Percentiles rank a stretch among this genome's conserved stretches.
Evolutionary conservation across 2,113 vertebrate species (phyloP).

Genomic region (Geothlypis trichas): DNA sequence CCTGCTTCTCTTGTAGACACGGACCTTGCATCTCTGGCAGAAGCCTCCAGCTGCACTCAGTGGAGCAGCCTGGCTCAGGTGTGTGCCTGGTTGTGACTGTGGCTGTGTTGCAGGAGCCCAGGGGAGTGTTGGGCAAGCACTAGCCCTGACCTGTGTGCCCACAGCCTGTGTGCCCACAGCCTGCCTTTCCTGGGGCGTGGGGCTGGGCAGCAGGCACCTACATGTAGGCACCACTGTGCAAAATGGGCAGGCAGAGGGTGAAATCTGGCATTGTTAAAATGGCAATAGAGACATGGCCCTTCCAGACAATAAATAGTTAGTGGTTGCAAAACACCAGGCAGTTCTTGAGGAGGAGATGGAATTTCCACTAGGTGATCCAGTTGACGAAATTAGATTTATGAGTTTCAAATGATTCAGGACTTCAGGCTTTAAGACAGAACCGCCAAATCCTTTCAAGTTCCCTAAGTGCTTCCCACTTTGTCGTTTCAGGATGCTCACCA

Average conservation of each 20-base stretch:
- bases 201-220: neutral
- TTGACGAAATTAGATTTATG: neutral
- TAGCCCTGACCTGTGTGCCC: neutral
- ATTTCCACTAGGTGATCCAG: neutral
- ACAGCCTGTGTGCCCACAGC: neutral
- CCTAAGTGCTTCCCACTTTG: neutral
- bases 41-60: neutral
- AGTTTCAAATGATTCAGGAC: neutral
- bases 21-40: neutral
- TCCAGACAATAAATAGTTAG: neutral
- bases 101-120: fast-evolving
- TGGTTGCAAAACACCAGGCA: neutral
- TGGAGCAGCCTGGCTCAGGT: neutral
- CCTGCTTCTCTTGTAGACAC: neutral
- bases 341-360: neutral
- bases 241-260: neutral
- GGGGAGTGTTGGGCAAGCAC: fast-evolving
- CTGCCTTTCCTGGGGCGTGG: neutral
- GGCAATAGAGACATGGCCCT: neutral
- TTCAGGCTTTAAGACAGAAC: neutral
- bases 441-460: neutral
- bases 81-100: neutral
- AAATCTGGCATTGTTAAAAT: neutral
- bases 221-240: neutral
- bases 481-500: slow-evolving; percentile 71